Conservation (phyloP, 2,888 invertebrate genomes). For the Oegoconia quadripuncta region DNA sequence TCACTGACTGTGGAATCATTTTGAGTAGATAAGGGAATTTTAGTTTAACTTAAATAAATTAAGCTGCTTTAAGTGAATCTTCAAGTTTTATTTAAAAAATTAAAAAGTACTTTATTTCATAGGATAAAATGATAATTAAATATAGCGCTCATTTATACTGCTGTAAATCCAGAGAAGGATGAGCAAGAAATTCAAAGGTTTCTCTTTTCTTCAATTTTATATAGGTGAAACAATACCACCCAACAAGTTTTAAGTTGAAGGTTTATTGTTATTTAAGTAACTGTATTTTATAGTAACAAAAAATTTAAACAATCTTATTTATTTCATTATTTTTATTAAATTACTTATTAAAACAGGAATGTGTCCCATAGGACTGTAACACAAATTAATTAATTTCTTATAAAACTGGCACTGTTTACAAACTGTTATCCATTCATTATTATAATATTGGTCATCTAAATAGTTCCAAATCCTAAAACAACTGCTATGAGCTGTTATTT, state of each 20-base stretch:
- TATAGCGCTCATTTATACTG: too few species aligned
- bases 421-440: too few species aligned
- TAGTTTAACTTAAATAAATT: constrained; percentile 62
- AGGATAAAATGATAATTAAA: neutral
- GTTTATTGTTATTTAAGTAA: too few species aligned
- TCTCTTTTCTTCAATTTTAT: too few species aligned
- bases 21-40: constrained; percentile 55
- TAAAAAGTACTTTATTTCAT: neutral
- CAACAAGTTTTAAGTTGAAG: neutral
- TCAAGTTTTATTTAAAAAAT: constrained; percentile 21
- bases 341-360: constrained; percentile 51
- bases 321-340: constrained; percentile 22
- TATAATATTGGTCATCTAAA: constrained; percentile 1
- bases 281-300: too few species aligned
- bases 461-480: too few species aligned
- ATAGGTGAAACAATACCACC: neutral
- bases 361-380: constrained; percentile 54
- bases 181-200: too few species aligned
- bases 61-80: constrained; percentile 53
- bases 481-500: too few species aligned
- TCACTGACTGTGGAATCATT: constrained; percentile 52
- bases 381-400: constrained; percentile 22
- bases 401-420: constrained; percentile 39
- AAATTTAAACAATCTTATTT: too few species aligned
- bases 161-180: too few species aligned